A percentile compares a stretch with the other conserved stretches of the same genome.
phyloP scores from a whole-genome alignment of 1,140 invertebrate species.

The Maconellicoccus hirsutus region DNA sequence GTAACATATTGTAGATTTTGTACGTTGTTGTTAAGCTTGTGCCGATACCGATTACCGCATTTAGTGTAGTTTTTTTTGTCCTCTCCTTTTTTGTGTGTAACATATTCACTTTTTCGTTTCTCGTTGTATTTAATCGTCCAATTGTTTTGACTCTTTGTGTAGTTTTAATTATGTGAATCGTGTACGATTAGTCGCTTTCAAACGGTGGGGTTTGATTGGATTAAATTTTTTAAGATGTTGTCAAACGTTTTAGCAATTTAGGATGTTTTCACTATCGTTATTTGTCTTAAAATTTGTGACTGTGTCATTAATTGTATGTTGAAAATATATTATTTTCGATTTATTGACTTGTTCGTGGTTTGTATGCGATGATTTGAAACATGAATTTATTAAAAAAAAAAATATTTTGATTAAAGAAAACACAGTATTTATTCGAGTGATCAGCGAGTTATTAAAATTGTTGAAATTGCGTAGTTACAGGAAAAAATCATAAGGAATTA shows the following conservation, averaged over 20 bases:
- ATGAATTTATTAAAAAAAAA: too few species aligned
- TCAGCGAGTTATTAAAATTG: too few species aligned
- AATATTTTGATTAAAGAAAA: too few species aligned
- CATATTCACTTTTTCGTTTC: not conserved
- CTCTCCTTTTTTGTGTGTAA: not conserved
- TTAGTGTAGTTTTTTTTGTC: not conserved
- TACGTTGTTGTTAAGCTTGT: not conserved
- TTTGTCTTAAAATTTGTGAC: conserved; percentile 15
- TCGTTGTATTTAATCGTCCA: conserved; percentile 8
- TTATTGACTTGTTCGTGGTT: too few species aligned
- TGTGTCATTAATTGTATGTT: conserved; percentile 14
- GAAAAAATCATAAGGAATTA: too few species aligned
- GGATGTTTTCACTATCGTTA: not conserved
- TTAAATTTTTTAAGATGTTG: not conserved
- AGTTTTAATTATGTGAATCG: not conserved
- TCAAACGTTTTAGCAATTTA: not conserved
- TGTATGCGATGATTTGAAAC: too few species aligned
- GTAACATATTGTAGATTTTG: not conserved
- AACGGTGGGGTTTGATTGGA: not conserved
- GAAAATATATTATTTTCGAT: conserved; percentile 12
- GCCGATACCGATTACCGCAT: conserved; percentile 1
- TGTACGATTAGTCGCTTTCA: not conserved
- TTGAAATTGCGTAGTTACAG: too few species aligned
- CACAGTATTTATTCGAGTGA: too few species aligned
- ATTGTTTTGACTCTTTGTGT: not conserved